Evolutionary conservation across 2,888 invertebrate species (phyloP).

Genomic region (Aradus depressus): DNA sequence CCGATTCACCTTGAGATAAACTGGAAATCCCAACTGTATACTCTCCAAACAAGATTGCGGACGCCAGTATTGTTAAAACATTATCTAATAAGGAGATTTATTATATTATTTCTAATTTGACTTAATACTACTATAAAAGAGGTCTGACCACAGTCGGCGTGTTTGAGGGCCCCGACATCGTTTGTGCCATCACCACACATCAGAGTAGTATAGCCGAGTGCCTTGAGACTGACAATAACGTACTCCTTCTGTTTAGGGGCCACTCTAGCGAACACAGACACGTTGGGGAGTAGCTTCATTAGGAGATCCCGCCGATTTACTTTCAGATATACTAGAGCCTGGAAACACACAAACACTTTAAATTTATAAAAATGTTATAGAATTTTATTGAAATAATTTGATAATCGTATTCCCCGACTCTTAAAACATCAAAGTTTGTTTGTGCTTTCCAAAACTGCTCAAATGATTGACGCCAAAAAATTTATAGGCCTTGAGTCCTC

Average conservation of each 20-base stretch:
- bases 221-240: constrained; percentile 79
- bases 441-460: too few species aligned
- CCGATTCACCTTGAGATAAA: too few species aligned
- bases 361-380: constrained; percentile 5
- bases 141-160: constrained; percentile 76
- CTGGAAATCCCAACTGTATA: too few species aligned
- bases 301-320: constrained; percentile 52
- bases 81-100: too few species aligned
- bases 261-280: constrained; percentile 90
- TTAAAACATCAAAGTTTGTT: background rate
- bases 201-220: constrained; percentile 75
- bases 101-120: too few species aligned
- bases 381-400: background rate
- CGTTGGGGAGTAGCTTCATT: constrained; percentile 63
- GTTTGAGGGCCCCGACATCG: constrained; percentile 97
- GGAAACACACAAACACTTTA: constrained; percentile 27
- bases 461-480: too few species aligned
- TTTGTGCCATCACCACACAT: constrained; percentile 99
- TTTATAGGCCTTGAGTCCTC: too few species aligned
- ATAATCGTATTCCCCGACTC: too few species aligned
- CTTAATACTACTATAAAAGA: too few species aligned
- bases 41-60: too few species aligned
- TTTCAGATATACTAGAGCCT: constrained; percentile 59
- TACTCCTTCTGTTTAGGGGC: constrained; percentile 98
- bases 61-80: too few species aligned